Percentiles rank a stretch among this genome's conserved stretches.
phyloP scores from a whole-genome alignment of 2,113 vertebrate genomes.

The Rhinopomastus cyanomelas region DNA sequence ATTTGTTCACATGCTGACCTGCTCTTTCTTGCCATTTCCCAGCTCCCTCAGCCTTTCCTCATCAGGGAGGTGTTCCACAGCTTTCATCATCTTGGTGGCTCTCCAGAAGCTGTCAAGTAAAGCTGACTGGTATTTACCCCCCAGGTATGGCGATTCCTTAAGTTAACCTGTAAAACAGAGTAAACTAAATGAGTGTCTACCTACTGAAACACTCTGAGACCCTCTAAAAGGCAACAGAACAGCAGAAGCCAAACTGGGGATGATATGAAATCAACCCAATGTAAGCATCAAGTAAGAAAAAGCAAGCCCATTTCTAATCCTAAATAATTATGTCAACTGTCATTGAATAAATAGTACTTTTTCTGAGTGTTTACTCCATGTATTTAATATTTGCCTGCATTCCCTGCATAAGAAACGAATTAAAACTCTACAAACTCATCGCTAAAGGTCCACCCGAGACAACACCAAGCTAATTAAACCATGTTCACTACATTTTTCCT shows the following conservation, averaged over 20 bases:
- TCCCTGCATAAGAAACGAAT: neutral
- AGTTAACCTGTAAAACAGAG: neutral
- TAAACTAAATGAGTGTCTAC: neutral
- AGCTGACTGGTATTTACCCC: accelerated
- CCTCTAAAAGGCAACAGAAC: neutral
- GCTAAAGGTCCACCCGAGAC: neutral
- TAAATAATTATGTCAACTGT: neutral
- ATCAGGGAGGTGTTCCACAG: too few species aligned
- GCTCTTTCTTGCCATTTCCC: neutral
- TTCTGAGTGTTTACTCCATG: neutral
- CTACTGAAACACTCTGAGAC: neutral
- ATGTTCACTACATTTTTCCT: neutral
- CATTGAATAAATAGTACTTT: neutral
- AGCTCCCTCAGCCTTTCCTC: too few species aligned
- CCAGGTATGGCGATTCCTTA: neutral
- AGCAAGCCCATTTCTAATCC: neutral
- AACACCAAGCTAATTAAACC: neutral
- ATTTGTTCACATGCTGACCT: neutral
- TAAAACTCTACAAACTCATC: neutral
- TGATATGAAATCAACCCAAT: neutral
- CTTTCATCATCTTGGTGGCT: too few species aligned
- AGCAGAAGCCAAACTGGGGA: neutral
- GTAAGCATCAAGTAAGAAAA: neutral
- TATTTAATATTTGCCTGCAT: neutral
- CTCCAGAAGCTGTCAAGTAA: too few species aligned